phyloP scores from a whole-genome alignment of 2,113 vertebrate species.

The Cryptoleucopteryx plumbea region DNA sequence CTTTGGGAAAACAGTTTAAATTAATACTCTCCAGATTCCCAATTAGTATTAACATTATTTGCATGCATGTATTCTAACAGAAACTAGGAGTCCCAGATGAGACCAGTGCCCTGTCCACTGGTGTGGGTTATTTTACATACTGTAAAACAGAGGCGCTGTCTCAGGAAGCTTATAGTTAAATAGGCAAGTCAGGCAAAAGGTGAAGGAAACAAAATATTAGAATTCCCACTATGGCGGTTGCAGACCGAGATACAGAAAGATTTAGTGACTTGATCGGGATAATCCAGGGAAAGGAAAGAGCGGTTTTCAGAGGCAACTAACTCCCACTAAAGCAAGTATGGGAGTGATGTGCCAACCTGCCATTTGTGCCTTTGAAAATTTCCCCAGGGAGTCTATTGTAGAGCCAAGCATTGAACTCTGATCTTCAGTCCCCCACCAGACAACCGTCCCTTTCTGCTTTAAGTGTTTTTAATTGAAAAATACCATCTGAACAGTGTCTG shows the following conservation, averaged over 20 bases:
- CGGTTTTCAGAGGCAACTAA: conserved; percentile 47
- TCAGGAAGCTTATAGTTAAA: not conserved
- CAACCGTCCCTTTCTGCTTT: conserved; percentile 49
- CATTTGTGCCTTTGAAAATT: conserved; percentile 65
- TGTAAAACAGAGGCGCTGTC: not conserved
- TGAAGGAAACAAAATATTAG: not conserved
- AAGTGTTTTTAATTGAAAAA: conserved; percentile 66
- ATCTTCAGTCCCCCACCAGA: conserved; percentile 44
- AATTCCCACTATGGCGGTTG: not conserved
- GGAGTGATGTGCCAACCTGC: conserved; percentile 62
- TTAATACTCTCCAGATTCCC: not conserved
- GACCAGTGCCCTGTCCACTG: not conserved
- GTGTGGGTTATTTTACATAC: not conserved
- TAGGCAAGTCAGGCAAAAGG: not conserved
- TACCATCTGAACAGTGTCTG: conserved; percentile 54
- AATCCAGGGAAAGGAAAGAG: not conserved
- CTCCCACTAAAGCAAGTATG: conserved; percentile 39
- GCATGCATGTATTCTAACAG: not conserved
- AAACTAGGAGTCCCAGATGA: not conserved
- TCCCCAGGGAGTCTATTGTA: conserved; percentile 57
- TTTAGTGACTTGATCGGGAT: not conserved
- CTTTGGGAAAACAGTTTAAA: not conserved
- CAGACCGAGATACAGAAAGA: not conserved
- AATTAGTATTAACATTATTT: not conserved
- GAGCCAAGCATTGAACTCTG: conserved; percentile 58